Evolutionary conservation across 37 sponge, comb jelly and placozoan genomes (phyloP), one percentile per base, ranked within the genome.

Genomic region (Crambe crambe): DNA sequence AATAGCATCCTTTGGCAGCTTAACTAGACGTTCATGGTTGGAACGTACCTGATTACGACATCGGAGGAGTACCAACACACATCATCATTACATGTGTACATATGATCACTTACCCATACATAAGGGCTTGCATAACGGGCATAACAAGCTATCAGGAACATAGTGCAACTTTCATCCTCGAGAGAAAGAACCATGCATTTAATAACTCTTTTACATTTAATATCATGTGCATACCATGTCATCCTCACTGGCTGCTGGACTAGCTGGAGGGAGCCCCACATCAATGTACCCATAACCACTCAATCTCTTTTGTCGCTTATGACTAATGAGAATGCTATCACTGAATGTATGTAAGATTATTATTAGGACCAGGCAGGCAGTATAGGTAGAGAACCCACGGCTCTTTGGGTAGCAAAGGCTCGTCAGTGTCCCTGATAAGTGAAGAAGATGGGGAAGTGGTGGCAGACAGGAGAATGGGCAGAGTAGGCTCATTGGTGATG

Each of bases 231-330:
- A 22, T 58, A 89, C 90, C 51, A 31, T 62, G 18, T 81, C 83
- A 1, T 82, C 74, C 42, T 94, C 95, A 57, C 79, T 70, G 23
- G 80, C 89, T 44, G 80, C 80, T 36, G 95, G 95, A 37, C 91
- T 90, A 68, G 95, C 95, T 41, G 96, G 96, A 40, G 93, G 96
- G 1, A 95, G 87, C 18, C 96, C 96, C 1, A 95, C 87, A 72
- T 95, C 89, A 67, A 95, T 89, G 67, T 80, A 92, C 9, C 96
- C 96, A 86, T 92, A 95, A 17, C 96, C 96, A 80, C 93, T 92
- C 51, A 95, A 37, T 38, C 96, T 86, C 35, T 23, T 20, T 70
- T 91, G 92, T 10, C 63, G 72, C 56, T 86, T 86, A 60, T 83
- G 92, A 34, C 81, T 89, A 56, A 89, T 72, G 5, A 70, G 59